These are phyloP conservation scores for Unio pictorum DNA, from an alignment of 2,888 invertebrate genomes.

Conservation along the genomic window DNA sequence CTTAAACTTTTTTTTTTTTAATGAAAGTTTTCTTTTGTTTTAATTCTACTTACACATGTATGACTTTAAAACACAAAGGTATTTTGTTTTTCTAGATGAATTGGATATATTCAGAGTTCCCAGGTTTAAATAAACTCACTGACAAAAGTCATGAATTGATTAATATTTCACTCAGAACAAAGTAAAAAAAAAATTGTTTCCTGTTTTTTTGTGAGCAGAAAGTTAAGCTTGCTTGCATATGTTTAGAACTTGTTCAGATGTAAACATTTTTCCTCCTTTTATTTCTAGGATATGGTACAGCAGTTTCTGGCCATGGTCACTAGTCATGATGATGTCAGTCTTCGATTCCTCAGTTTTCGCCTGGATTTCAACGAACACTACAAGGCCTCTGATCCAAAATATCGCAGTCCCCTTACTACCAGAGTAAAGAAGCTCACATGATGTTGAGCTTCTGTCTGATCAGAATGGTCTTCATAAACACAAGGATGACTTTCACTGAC, in stretches of 20 bases:
- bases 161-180: background rate
- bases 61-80: no score
- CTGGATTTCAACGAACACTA: conserved; percentile 97
- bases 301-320: conserved; percentile 88
- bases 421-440: conserved; percentile 24
- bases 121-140: background rate
- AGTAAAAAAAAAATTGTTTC: no score
- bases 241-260: background rate
- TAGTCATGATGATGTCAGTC: conserved; percentile 84
- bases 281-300: conserved; percentile 84
- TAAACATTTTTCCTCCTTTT: conserved; percentile 4
- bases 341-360: conserved; percentile 91
- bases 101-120: background rate
- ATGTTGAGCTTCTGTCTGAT: no score
- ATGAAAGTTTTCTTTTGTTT: no score
- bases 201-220: no score
- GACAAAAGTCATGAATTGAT: background rate
- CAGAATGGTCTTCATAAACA: no score
- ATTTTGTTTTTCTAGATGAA: no score
- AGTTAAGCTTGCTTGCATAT: no score
- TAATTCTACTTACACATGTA: no score
- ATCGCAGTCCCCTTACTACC: conserved; percentile 39
- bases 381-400: conserved; percentile 75
- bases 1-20: no score
- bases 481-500: no score